Conservation (phyloP, 2,113 vertebrate species). For the Paradoxurus hermaphroditus region DNA sequence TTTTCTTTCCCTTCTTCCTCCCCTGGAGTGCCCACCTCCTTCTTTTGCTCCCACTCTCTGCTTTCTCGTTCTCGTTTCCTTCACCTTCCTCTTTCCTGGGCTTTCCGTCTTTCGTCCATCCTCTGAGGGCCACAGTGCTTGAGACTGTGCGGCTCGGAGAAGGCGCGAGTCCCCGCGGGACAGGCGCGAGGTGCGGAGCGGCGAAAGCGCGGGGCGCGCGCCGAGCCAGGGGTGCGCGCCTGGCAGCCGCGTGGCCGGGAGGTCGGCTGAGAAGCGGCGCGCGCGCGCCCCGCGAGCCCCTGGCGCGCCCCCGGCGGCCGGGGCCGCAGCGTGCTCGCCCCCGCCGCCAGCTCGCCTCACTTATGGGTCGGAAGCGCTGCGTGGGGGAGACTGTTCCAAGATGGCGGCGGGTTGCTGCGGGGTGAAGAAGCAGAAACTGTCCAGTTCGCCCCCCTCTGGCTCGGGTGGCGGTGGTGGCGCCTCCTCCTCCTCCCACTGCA, state of each 20-base stretch:
- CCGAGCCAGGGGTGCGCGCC: background rate
- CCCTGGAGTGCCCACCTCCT: background rate
- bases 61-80: background rate
- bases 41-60: background rate
- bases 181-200: background rate
- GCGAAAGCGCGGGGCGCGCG: slow-evolving; percentile 13
- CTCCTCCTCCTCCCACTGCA: slow-evolving; percentile 81
- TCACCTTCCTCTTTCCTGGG: background rate
- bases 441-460: slow-evolving; percentile 96
- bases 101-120: slow-evolving; percentile 9
- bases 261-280: background rate
- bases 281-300: slow-evolving; percentile 46
- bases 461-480: slow-evolving; percentile 82
- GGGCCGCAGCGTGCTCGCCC: slow-evolving; percentile 83
- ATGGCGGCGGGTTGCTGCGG: slow-evolving; percentile 99
- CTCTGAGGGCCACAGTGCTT: background rate
- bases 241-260: background rate
- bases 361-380: slow-evolving; percentile 99
- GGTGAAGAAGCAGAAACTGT: slow-evolving; percentile 99
- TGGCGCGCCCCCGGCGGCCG: slow-evolving; percentile 76
- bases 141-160: background rate
- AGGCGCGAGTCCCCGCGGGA: background rate
- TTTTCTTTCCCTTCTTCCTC: slow-evolving; percentile 9
- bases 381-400: slow-evolving; percentile 95
- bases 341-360: slow-evolving; percentile 88